Evolutionary conservation across 2,113 vertebrate genomes (phyloP), one percentile per base, ranked within the genome.

Genomic region (Etia nguti): DNA sequence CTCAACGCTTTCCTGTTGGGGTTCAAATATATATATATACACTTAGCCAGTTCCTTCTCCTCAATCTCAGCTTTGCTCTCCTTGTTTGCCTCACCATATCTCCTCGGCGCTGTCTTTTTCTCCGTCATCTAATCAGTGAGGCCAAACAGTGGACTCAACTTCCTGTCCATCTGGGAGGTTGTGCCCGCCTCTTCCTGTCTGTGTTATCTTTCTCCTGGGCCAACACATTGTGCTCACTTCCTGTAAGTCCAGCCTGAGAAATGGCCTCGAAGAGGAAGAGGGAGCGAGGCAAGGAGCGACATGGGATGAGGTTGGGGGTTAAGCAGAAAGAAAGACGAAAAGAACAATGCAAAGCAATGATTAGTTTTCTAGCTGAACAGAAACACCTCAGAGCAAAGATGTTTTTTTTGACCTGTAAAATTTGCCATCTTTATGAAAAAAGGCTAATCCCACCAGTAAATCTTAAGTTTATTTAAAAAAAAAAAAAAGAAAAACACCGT

Each of bases 181-280:
- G 54, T n/a, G 10, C 91, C 92, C 90, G 89, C 93, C 95, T 82
- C 90, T 95, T 95, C 94, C 94, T 92, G 92, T 85, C 84, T 6
- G 22, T 22, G 86, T 94, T 95, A 94, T 95, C 94, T 90, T 83
- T 80, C 84, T 50, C 13, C n/a, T 11, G 60, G 60, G 79, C 77
- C 77, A 79, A 90, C 93, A 92, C 93, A 96, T 96, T 96, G 95
- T 95, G 91, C 41, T 88, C 48, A 41, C 92, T 95, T 95, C 94
- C 94, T 87, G 92, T 94, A 80, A 52, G 73, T 34, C 6, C 16
- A 13, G 87, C 81, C 59, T 93, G 92, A 90, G 89, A 95, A 95
- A 92, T 65, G 83, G 84, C 20, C 22, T 85, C 41, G 22, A 43
- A 80, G 82, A 79, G 90, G 87, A 86, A 80, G 1, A 81, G 79